phyloP scores from a whole-genome alignment of 2,797 vertebrate species.

The Premnoplex brunnescens region DNA sequence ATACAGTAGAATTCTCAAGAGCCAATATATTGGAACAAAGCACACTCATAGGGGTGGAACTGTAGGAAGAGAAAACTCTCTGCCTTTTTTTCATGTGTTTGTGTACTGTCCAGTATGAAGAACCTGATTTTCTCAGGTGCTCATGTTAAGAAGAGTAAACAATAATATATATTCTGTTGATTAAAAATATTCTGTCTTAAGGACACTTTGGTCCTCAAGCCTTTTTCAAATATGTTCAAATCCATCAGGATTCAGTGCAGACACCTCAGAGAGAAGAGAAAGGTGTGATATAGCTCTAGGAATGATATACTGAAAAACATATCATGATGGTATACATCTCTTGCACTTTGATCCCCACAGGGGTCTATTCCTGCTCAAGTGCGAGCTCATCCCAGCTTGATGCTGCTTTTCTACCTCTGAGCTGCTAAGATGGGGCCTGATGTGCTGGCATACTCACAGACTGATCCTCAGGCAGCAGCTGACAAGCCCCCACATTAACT shows the following conservation, averaged over 20 bases:
- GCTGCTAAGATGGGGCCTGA: not conserved
- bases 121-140: not conserved
- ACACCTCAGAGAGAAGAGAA: not conserved
- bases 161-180: not conserved
- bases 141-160: not conserved
- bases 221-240: not conserved
- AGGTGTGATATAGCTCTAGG: not conserved
- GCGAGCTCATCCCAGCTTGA: not conserved
- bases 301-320: not conserved
- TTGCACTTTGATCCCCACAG: not conserved
- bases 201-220: not conserved
- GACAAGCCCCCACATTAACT: constrained; percentile 14
- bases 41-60: not conserved
- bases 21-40: not conserved
- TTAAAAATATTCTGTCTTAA: not conserved
- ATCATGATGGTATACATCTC: not conserved
- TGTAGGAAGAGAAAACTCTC: not conserved
- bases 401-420: not conserved
- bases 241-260: not conserved
- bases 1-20: not conserved
- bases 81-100: not conserved
- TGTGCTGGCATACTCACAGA: constrained; percentile 51
- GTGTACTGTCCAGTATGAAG: not conserved
- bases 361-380: not conserved
- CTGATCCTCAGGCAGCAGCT: constrained; percentile 5